Evolutionary conservation across 2,113 vertebrate genomes (phyloP), one percentile per base, ranked within the genome.

Genomic region (Eurypyga helias): DNA sequence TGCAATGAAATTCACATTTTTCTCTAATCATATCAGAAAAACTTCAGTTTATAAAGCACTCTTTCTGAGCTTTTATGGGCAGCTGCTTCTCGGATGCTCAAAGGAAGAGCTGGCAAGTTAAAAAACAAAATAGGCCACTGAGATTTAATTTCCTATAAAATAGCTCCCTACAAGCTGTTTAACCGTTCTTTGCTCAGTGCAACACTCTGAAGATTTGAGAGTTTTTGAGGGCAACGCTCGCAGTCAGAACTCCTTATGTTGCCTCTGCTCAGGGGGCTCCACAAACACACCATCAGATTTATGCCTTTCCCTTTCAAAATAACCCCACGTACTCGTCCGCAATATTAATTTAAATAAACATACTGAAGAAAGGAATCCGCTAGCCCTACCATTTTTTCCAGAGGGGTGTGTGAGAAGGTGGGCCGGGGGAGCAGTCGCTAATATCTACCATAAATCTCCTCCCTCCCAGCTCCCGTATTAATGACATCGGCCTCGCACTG

Each of bases 91-190:
- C 0, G 0, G 75, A 89, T 5, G 11, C 73, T 87, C 52, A 29
- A 77, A 89, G 49, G 65, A 96, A 75, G 21, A 77, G 57, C 19
- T 78, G 17, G 45, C 25, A 92, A 90, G 70, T 90, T 54, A 69
- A 72, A 73, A 89, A 81, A 23, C 21, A 60, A 83, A 77, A 77
- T 2, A 96, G 55, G 64, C 43, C 52, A 89, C 34, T 83, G 64
- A 80, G 26, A 88, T 94, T 90, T 82, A 76, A 92, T 70, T 66
- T 90, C 76, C 64, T 90, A 88, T 45, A 90, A 95, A 95, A 93
- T 13, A 95, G 31, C 54, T 91, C 83, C 52, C 57, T 51, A 65
- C 34, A 96, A 92, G 51, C n/a, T 69, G 17, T 69, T 91, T 75
- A 86, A 94, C 91, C 1, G 28, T 48, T 38, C 45, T 77, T 73